Evolutionary conservation across 2,797 vertebrate genomes (phyloP), one percentile per base, ranked within the genome.

Genomic region (Pangasius macronema): DNA sequence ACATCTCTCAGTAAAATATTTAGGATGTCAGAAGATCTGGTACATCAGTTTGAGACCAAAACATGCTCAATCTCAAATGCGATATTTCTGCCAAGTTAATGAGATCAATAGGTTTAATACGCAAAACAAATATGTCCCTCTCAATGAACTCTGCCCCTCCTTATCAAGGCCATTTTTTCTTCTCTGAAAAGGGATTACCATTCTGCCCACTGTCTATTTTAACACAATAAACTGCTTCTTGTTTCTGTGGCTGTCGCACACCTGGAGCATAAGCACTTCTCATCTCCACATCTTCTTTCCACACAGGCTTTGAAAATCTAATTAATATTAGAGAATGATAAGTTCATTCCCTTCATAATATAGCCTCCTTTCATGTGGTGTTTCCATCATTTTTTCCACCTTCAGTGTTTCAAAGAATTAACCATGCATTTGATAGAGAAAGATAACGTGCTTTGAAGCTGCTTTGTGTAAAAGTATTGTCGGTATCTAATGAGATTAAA

Each of bases 401-500:
- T n/a, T 65, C 68, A 82, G 68, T 85, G 68, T 85, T 75, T 88
- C n/a, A 61, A n/a, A 76, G 79, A 57, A 80, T 81, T 65, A 85
- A 75, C 67, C 53, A 68, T 67, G 57, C 33, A 82, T 61, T 76
- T 76, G 79, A 86, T 86, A 77, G 67, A 72, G 63, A 27, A 68
- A 86, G 87, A 89, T 85, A 89, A 86, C 84, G 77, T 70, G 57
- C 70, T 79, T 68, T 82, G 85, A 91, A 82, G 63, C 77, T 55
- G 65, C 77, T 88, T 88, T 87, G 84, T 88, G 61, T 59, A 51
- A 70, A 89, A 89, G 8, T 53, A 88, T 88, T 82, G 89, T 72
- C 84, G 88, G 65, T 77, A 73, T 82, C 77, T 86, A 90, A 91
- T 89, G 83, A 88, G 90, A 86, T 89, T 90, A 84, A 92, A 91